Base-by-base conservation (phyloP, 1,140 invertebrate genomes). In the Branchinecta lindahli region DNA sequence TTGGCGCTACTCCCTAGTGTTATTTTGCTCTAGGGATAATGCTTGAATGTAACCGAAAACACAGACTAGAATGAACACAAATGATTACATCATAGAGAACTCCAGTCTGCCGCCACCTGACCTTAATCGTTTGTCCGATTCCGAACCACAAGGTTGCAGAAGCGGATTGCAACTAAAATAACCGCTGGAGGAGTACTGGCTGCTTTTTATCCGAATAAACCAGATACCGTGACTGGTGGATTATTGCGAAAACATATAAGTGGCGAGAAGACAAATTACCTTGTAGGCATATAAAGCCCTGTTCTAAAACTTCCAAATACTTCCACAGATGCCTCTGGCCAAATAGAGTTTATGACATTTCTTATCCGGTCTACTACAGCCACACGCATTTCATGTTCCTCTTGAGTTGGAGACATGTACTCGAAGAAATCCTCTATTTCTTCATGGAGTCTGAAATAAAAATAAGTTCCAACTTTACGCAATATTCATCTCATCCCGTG, bases 281-380 rank as follows among this genome's bases (percentile, higher is more conserved):
- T 88, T 74, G 94, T 96, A 71, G 94, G 94, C 77, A 97, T 83
- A 83, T 96, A 97, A 70, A 96, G 85, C 70, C 92, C 92, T 68
- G 94, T 96, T 73, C 91, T 85, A 83, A 95, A 96, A 75, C 91
- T 94, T 75, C 94, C 94, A 84, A 96, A 97, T 74, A 96, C 89
- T 82, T 96, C 91, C 71, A 96, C 92, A 77, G 88, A 84, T 61
- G 94, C 93, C 77, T 91, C 86, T 71, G 90, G 90, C 92, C 92
- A 96, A 72, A 94, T 83, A 73, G 87, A 85, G 73, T 86, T 82
- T 77, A 97, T 92, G 71, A 94, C 90, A 75, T 85, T 81, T 77
- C 89, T 86, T 77, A 98, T 94, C 74, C 92, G 85, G 74, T 86
- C 84, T 71, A 98, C 90, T 45, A 97, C 92, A 76, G 88, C 85